These are phyloP conservation scores for Harpalus rubripes DNA, from an alignment of 2,888 invertebrate species.

Conservation along the genomic window DNA sequence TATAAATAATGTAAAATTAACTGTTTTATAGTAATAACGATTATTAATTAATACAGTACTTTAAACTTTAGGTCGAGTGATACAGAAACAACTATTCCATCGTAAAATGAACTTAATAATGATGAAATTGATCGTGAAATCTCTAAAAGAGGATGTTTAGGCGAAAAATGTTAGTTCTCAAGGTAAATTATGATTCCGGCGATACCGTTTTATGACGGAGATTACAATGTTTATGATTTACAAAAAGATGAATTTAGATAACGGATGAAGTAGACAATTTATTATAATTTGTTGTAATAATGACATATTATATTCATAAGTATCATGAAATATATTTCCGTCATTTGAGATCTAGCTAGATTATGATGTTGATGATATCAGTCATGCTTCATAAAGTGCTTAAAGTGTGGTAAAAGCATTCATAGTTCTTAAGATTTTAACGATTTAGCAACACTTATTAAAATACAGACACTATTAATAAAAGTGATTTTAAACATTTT, in stretches of 20 bases:
- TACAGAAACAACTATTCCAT: constrained; percentile 24
- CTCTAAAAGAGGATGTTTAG: constrained; percentile 42
- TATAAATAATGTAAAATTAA: constrained; percentile 45
- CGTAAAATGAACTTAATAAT: constrained; percentile 44
- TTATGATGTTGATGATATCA: neutral
- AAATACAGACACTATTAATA: too few species aligned
- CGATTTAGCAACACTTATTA: too few species aligned
- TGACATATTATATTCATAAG: constrained; percentile 7
- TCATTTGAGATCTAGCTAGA: neutral
- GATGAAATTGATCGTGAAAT: constrained; percentile 47
- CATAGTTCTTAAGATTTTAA: too few species aligned
- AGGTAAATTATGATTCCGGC: constrained; percentile 13
- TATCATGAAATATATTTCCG: constrained; percentile 3
- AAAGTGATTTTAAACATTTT: too few species aligned
- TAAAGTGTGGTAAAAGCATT: neutral
- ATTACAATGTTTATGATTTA: constrained; percentile 40
- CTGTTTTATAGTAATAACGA: constrained; percentile 24
- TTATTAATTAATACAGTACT: constrained; percentile 32
- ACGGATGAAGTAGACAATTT: neutral
- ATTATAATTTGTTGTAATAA: constrained; percentile 15
- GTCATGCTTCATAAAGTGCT: neutral
- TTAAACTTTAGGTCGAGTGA: neutral
- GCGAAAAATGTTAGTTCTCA: constrained; percentile 50
- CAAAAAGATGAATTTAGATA: constrained; percentile 15
- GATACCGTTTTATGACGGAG: constrained; percentile 49